Conservation (phyloP, 1,140 invertebrate genomes). For the Trigoniulus corallinus region DNA sequence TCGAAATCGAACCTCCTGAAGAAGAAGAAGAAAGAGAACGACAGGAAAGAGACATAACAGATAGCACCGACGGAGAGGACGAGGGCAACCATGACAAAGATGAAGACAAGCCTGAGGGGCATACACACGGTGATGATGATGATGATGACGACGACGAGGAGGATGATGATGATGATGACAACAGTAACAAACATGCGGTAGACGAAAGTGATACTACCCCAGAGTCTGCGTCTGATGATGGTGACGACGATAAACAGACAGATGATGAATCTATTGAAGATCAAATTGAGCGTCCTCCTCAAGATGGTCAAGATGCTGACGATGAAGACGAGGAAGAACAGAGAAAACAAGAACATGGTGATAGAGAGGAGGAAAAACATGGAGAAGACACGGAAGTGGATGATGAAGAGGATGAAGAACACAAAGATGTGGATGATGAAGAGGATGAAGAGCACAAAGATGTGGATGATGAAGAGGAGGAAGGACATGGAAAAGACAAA, state of each 20-base stretch:
- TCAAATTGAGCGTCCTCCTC: conserved; percentile 6
- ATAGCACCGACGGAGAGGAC: conserved; percentile 11
- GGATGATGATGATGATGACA: conserved; percentile 9
- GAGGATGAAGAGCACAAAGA: background rate
- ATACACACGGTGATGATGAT: background rate
- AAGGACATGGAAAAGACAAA: conserved; percentile 6
- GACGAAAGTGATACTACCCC: too few relatives aligned
- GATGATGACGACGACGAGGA: background rate
- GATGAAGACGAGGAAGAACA: conserved; percentile 5
- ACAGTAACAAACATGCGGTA: background rate
- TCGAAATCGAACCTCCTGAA: conserved; percentile 6
- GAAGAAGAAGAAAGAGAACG: conserved; percentile 15
- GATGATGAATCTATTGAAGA: conserved; percentile 5
- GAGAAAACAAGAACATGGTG: conserved; percentile 9
- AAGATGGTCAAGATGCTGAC: conserved; percentile 8
- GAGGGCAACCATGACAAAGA: background rate
- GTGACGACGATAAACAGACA: conserved; percentile 4
- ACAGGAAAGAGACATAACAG: conserved; percentile 19
- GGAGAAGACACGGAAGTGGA: conserved; percentile 4
- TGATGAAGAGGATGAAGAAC: conserved; percentile 7
- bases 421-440: conserved; percentile 8
- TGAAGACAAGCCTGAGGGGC: background rate
- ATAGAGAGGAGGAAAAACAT: background rate
- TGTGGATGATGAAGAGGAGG: conserved; percentile 11
- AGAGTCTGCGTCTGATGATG: background rate